Percentiles rank a stretch among this genome's conserved stretches.
These are phyloP conservation scores for Chymomyza amoena DNA, from an alignment of 2,888 invertebrate genomes.

Conservation along the genomic window DNA sequence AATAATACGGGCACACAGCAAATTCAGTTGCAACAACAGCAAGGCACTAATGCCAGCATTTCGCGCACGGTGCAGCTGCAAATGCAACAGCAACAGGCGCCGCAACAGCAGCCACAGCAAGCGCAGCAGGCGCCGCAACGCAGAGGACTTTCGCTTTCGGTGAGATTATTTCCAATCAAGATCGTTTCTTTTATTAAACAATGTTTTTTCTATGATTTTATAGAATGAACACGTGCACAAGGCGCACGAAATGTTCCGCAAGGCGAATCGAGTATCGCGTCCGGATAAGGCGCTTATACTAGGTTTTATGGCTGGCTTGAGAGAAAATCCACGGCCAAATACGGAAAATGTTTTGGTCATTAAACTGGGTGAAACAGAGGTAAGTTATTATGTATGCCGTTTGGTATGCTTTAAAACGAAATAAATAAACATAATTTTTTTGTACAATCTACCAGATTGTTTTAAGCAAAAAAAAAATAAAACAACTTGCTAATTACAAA, in stretches of 20 bases:
- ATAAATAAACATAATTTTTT: too few species aligned
- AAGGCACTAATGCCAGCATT: conserved; percentile 48
- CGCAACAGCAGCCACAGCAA: conserved; percentile 74
- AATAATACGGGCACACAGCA: conserved; percentile 52
- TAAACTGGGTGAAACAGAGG: conserved; percentile 92
- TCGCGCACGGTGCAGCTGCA: conserved; percentile 74
- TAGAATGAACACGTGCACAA: conserved; percentile 97
- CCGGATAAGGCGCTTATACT: conserved; percentile 98
- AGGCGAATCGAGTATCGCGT: conserved; percentile 96
- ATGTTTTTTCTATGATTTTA: conserved; percentile 57
- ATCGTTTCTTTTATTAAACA: background rate
- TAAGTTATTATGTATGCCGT: conserved; percentile 60
- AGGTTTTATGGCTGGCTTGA: conserved; percentile 98
- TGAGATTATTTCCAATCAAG: conserved; percentile 26
- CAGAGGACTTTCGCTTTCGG: conserved; percentile 77
- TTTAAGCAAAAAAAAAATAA: background rate
- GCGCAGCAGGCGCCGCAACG: conserved; percentile 71
- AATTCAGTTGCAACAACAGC: conserved; percentile 56
- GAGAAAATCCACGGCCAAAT: conserved; percentile 98
- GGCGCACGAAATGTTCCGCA: conserved; percentile 98
- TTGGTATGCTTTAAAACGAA: too few species aligned
- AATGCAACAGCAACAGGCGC: conserved; percentile 65
- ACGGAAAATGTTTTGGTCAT: conserved; percentile 97
- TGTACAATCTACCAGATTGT: too few species aligned
- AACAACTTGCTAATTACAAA: background rate